Conservation (phyloP, 30 jellyfish, hydroid and myxozoan species). For the Morbakka virulenta region DNA sequence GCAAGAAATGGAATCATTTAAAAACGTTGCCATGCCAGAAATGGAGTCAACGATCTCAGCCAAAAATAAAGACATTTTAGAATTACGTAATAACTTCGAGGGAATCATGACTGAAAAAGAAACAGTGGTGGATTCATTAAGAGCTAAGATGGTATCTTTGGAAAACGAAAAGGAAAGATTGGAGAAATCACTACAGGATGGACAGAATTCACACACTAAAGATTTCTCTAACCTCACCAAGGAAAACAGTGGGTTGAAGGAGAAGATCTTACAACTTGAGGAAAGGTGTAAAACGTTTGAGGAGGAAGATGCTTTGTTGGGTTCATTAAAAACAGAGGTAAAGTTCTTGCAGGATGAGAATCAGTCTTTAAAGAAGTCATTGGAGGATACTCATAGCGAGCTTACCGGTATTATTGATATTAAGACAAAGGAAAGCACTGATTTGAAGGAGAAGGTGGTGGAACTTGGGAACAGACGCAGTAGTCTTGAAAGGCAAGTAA, state of each 20-base stretch:
- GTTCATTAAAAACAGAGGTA: no score
- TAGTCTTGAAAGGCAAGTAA: slow-evolving; percentile 67
- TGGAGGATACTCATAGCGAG: no score
- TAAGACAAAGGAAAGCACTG: neutral
- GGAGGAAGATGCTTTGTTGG: no score
- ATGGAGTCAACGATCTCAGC: slow-evolving; percentile 50
- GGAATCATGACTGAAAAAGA: slow-evolving; percentile 79
- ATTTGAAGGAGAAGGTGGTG: neutral
- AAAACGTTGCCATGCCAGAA: slow-evolving; percentile 32
- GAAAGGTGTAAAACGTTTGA: no score
- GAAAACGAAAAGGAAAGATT: neutral
- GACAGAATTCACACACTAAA: neutral
- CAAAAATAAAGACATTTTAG: slow-evolving; percentile 68
- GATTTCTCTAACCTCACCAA: no score
- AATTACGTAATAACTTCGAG: slow-evolving; percentile 72
- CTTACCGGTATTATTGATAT: no score
- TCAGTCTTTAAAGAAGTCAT: no score
- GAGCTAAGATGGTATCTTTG: slow-evolving; percentile 4
- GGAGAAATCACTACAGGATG: neutral
- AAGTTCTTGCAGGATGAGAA: no score
- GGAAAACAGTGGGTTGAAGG: no score
- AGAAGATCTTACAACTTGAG: no score
- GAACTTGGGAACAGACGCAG: slow-evolving; percentile 27
- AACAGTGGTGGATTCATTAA: slow-evolving; percentile 34
- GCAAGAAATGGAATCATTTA: slow-evolving; percentile 31